These are phyloP conservation scores for Siphlonurus alternatus DNA, from an alignment of 2,888 invertebrate species.

Conservation along the genomic window DNA sequence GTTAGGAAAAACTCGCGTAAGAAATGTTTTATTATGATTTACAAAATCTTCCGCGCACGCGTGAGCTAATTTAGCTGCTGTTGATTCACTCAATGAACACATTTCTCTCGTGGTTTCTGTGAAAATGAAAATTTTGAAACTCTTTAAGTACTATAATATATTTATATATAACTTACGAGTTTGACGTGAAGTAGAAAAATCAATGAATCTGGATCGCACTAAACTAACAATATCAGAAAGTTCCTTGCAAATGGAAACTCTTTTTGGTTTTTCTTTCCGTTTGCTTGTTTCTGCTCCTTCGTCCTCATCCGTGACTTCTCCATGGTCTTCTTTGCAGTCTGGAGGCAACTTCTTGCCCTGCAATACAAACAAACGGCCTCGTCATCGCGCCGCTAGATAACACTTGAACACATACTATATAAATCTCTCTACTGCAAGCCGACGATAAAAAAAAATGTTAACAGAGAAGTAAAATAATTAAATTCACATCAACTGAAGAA, in stretches of 20 bases:
- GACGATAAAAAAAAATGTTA: too few relatives aligned
- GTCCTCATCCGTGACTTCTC: slow-evolving; percentile 35
- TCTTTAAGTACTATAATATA: too few relatives aligned
- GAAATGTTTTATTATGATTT: slow-evolving; percentile 23
- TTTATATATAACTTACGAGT: slow-evolving; percentile 15
- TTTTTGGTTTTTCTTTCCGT: slow-evolving; percentile 16
- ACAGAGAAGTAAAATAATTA: too few relatives aligned
- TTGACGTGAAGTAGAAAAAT: slow-evolving; percentile 17
- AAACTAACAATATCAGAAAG: slow-evolving; percentile 30
- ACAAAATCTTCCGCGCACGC: slow-evolving; percentile 25
- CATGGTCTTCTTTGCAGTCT: slow-evolving; percentile 22
- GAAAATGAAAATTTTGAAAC: slow-evolving; percentile 13
- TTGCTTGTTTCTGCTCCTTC: slow-evolving; percentile 25
- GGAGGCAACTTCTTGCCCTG: slow-evolving; percentile 29
- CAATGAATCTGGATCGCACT: slow-evolving; percentile 21
- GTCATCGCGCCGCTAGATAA: too few relatives aligned
- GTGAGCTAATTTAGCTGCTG: slow-evolving; percentile 23
- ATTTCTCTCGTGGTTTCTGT: slow-evolving; percentile 24
- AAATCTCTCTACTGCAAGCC: too few relatives aligned
- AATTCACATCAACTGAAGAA: too few relatives aligned
- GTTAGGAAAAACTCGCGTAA: slow-evolving; percentile 33
- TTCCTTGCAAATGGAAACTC: slow-evolving; percentile 24
- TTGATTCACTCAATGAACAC: slow-evolving; percentile 22
- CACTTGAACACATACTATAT: too few relatives aligned
- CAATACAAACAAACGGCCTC: slow-evolving; percentile 9